A percentile compares a stretch with the other conserved stretches of the same genome.
phyloP scores from a whole-genome alignment of 2,797 vertebrate species.

The Oryzias dopingdopingensis region DNA sequence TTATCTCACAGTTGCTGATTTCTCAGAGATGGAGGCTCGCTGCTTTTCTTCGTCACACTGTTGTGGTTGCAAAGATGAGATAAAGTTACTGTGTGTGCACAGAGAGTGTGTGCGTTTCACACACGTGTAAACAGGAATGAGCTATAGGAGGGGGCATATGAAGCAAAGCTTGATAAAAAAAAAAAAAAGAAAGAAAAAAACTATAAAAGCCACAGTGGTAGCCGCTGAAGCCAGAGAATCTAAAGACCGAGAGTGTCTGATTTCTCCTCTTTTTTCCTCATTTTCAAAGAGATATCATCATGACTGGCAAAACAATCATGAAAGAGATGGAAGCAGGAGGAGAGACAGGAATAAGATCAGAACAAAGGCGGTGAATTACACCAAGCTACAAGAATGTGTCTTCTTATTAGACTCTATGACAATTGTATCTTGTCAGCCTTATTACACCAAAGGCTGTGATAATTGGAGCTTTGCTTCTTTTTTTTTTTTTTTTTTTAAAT shows the following conservation, averaged over 20 bases:
- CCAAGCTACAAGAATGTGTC: conserved; percentile 54
- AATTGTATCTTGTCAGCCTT: conserved; percentile 64
- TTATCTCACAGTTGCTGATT: conserved; percentile 92
- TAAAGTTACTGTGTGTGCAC: conserved; percentile 62
- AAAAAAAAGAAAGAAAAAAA: conserved; percentile 17
- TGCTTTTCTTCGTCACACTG: conserved; percentile 59
- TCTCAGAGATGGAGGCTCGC: conserved; percentile 78
- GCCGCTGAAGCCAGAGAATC: conserved; percentile 63
- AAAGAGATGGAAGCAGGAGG: conserved; percentile 45
- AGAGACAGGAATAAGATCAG: conserved; percentile 48
- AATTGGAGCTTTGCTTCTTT: conserved; percentile 53
- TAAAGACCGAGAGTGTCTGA: conserved; percentile 64
- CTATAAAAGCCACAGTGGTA: conserved; percentile 63
- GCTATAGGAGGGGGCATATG: conserved; percentile 31
- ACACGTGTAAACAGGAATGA: conserved; percentile 43
- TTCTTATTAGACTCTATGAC: conserved; percentile 64
- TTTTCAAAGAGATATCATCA: conserved; percentile 76
- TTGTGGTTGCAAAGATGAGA: conserved; percentile 73
- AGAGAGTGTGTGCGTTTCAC: conserved; percentile 34
- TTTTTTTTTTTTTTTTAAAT: conserved; percentile 58
- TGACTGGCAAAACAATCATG: conserved; percentile 68
- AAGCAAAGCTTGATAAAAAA: conserved; percentile 23
- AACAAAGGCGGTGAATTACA: conserved; percentile 66
- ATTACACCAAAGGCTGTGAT: conserved; percentile 63
- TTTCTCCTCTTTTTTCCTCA: conserved; percentile 54